These are phyloP conservation scores for Selene dorsalis DNA, from an alignment of 2,797 vertebrate genomes.

Conservation along the genomic window DNA sequence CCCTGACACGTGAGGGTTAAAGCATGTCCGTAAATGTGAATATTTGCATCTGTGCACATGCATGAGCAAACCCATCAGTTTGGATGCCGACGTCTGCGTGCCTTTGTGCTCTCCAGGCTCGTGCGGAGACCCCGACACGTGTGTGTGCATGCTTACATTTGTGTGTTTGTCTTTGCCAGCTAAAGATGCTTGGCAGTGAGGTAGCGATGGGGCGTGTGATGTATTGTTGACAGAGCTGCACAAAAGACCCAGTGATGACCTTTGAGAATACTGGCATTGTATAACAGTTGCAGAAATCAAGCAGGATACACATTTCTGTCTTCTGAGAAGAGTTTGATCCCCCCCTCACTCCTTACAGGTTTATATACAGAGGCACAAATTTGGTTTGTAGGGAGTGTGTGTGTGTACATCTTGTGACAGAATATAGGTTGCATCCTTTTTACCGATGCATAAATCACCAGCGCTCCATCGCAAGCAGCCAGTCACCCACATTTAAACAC, in stretches of 20 bases:
- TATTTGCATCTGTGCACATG: slow-evolving; percentile 50
- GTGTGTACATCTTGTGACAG: slow-evolving; percentile 12
- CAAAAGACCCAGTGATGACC: slow-evolving; percentile 46
- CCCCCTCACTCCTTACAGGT: slow-evolving; percentile 15
- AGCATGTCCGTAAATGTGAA: slow-evolving; percentile 39
- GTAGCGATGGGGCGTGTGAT: neutral
- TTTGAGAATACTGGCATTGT: slow-evolving; percentile 40
- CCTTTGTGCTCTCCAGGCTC: neutral
- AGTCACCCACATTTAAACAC: slow-evolving; percentile 67
- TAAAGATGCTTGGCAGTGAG: slow-evolving; percentile 25
- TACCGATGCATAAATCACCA: slow-evolving; percentile 54
- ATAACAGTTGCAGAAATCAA: slow-evolving; percentile 41
- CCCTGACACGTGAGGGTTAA: slow-evolving; percentile 46
- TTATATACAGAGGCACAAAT: slow-evolving; percentile 35
- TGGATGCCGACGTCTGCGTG: slow-evolving; percentile 7
- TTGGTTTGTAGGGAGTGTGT: slow-evolving; percentile 5
- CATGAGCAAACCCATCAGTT: slow-evolving; percentile 18
- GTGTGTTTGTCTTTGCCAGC: slow-evolving; percentile 39
- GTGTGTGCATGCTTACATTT: slow-evolving; percentile 1
- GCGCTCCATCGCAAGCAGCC: slow-evolving; percentile 53
- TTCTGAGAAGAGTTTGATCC: slow-evolving; percentile 8
- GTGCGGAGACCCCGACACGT: neutral
- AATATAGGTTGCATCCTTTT: slow-evolving; percentile 44
- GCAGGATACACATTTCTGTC: slow-evolving; percentile 24
- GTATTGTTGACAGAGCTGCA: slow-evolving; percentile 38